Percentiles rank a stretch among this genome's conserved stretches.
phyloP scores from a whole-genome alignment of 1,140 invertebrate species.

The Cecropterus lyciades region DNA sequence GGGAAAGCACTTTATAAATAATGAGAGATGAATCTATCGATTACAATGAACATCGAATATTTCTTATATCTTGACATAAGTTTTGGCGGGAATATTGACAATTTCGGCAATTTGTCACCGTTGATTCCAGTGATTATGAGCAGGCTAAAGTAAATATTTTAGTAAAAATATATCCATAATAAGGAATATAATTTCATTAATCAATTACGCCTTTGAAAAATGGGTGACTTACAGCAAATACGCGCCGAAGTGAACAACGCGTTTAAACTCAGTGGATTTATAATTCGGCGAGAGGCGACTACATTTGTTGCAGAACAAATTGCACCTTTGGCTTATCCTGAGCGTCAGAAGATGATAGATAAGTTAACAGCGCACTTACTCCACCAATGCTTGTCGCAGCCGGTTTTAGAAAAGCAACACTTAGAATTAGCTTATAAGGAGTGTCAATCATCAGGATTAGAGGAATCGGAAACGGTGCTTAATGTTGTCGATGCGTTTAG shows the following conservation, averaged over 20 bases:
- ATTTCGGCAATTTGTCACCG: too few species aligned
- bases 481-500: slow-evolving; percentile 92
- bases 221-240: slow-evolving; percentile 65
- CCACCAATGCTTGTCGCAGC: slow-evolving; percentile 88
- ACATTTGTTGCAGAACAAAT: slow-evolving; percentile 82
- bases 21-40: too few species aligned
- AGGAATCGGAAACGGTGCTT: slow-evolving; percentile 91
- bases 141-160: too few species aligned
- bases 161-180: too few species aligned
- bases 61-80: too few species aligned
- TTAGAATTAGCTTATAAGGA: slow-evolving; percentile 91
- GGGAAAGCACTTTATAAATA: too few species aligned
- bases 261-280: slow-evolving; percentile 77
- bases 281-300: slow-evolving; percentile 70
- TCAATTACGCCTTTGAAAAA: slow-evolving; percentile 11
- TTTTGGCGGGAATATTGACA: too few species aligned
- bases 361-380: slow-evolving; percentile 85
- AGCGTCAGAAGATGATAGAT: slow-evolving; percentile 82
- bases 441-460: slow-evolving; percentile 88
- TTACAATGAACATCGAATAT: too few species aligned
- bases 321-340: slow-evolving; percentile 61
- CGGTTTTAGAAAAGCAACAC: slow-evolving; percentile 89
- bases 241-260: slow-evolving; percentile 68
- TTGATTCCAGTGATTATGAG: too few species aligned
- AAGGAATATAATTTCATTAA: too few species aligned